Percentiles rank a stretch among this genome's conserved stretches.
These are phyloP conservation scores for Hydrophis major DNA, from an alignment of 2,797 vertebrate species.

Conservation along the genomic window DNA sequence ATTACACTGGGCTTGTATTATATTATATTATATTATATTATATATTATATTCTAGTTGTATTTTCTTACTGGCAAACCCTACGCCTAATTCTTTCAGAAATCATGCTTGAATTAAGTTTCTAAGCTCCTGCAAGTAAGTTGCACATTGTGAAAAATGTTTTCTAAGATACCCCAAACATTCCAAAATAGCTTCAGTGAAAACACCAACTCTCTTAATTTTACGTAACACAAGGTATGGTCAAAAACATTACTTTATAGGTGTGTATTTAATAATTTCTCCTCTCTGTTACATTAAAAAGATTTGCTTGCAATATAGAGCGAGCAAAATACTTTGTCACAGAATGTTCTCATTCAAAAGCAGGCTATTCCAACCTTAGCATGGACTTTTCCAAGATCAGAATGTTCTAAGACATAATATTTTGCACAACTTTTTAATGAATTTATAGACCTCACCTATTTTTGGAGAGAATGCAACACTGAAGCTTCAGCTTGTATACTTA, in stretches of 20 bases:
- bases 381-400: neutral
- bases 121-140: neutral
- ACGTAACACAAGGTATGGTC: neutral
- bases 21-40: no score
- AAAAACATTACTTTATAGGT: neutral
- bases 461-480: neutral
- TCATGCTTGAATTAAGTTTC: neutral
- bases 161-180: neutral
- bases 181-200: neutral
- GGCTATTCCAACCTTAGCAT: neutral
- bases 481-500: neutral
- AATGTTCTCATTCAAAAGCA: neutral
- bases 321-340: neutral
- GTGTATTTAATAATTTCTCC: neutral
- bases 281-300: neutral
- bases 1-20: constrained; percentile 77
- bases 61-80: constrained; percentile 82
- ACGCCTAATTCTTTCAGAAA: constrained; percentile 72
- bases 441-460: neutral
- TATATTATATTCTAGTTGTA: constrained; percentile 66
- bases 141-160: neutral
- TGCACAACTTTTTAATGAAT: neutral
- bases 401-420: neutral
- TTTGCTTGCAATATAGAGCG: neutral
- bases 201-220: neutral